A percentile compares a stretch with the other conserved stretches of the same genome.
These are phyloP conservation scores for Drosophila yakuba DNA, from an alignment of 1,140 invertebrate species.

Conservation along the genomic window DNA sequence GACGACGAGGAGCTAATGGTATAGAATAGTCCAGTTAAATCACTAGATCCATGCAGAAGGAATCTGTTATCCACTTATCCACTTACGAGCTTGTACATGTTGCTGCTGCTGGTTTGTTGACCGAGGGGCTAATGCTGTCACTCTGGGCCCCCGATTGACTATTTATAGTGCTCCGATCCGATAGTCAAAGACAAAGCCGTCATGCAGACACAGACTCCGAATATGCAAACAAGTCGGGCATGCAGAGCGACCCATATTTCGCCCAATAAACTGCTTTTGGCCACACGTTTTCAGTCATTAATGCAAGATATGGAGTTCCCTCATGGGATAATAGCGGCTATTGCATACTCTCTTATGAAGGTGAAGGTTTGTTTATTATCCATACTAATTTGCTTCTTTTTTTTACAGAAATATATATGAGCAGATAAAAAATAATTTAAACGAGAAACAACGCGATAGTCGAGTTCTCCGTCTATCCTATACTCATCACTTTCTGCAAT, in stretches of 20 bases:
- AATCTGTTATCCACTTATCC: conserved; percentile 39
- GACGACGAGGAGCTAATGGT: conserved; percentile 56
- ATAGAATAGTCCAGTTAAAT: conserved; percentile 15
- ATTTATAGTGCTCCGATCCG: conserved; percentile 57
- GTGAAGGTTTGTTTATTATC: too few species aligned
- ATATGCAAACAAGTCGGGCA: conserved; percentile 53
- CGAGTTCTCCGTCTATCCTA: too few species aligned
- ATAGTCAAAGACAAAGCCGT: conserved; percentile 26
- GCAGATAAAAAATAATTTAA: too few species aligned
- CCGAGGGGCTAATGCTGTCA: conserved; percentile 43
- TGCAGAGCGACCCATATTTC: conserved; percentile 44
- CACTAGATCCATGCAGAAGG: neutral
- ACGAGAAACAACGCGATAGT: too few species aligned
- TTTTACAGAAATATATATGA: too few species aligned
- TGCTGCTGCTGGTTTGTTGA: conserved; percentile 41
- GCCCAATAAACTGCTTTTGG: conserved; percentile 40
- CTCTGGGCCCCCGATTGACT: conserved; percentile 34
- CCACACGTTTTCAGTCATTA: conserved; percentile 41
- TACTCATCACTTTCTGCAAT: too few species aligned
- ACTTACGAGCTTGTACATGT: conserved; percentile 72
- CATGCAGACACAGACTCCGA: conserved; percentile 44
- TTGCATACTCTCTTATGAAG: conserved; percentile 9
- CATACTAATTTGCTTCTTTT: too few species aligned
- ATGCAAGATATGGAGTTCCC: conserved; percentile 23
- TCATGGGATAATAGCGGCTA: neutral